These are phyloP conservation scores for Thalassoma bifasciatum DNA, from an alignment of 2,113 vertebrate genomes.

Conservation along the genomic window DNA sequence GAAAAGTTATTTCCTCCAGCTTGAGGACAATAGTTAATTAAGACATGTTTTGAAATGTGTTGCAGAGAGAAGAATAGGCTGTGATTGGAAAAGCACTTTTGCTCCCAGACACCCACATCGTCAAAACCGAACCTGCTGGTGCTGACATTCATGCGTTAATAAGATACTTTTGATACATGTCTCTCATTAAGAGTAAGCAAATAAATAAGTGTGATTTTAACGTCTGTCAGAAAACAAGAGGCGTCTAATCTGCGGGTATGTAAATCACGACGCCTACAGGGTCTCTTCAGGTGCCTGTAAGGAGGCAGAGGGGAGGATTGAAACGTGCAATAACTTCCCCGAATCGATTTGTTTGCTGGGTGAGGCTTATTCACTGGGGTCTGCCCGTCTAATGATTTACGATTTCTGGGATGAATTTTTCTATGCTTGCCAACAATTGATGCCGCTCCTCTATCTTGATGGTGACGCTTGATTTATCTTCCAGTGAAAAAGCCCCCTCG, in stretches of 20 bases:
- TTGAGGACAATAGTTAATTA: conserved; percentile 14
- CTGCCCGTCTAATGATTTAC: conserved; percentile 76
- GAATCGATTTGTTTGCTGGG: conserved; percentile 74
- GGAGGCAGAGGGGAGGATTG: conserved; percentile 54
- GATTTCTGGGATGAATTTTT: conserved; percentile 77
- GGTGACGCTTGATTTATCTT: conserved; percentile 78
- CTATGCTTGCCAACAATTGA: conserved; percentile 78
- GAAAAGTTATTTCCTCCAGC: background rate
- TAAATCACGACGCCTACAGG: conserved; percentile 65
- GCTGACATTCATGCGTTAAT: background rate
- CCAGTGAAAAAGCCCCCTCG: conserved; percentile 23
- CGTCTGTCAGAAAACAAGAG: conserved; percentile 42
- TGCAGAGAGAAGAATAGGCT: conserved; percentile 26
- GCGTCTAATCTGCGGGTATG: conserved; percentile 61
- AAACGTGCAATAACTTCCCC: conserved; percentile 68
- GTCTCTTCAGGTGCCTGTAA: conserved; percentile 57
- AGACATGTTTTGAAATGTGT: conserved; percentile 33
- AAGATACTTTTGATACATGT: conserved; percentile 8
- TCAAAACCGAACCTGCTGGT: conserved; percentile 19
- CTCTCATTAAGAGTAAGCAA: conserved; percentile 18
- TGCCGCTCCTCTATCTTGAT: conserved; percentile 67
- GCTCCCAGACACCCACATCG: background rate
- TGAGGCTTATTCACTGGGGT: conserved; percentile 67
- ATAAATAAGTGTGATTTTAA: conserved; percentile 50
- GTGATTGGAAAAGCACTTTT: conserved; percentile 22